These are phyloP conservation scores for Gymnothorax javanicus DNA, from an alignment of 2,797 vertebrate genomes.

Conservation along the genomic window DNA sequence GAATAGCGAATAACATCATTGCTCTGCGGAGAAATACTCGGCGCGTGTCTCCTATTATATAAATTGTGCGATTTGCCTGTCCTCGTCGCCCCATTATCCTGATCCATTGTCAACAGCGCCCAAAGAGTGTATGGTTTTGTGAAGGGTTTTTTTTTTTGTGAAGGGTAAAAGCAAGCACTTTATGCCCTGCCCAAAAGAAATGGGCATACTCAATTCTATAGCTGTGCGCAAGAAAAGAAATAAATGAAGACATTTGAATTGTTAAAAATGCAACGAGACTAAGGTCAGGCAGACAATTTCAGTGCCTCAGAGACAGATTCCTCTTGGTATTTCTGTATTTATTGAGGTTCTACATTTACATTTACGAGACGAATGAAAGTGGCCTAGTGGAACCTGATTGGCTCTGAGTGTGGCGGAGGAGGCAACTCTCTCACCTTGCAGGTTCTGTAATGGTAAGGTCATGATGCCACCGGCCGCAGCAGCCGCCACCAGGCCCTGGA, in stretches of 20 bases:
- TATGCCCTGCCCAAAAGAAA: not conserved
- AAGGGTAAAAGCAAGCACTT: not conserved
- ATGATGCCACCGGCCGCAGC: slow-evolving; percentile 97
- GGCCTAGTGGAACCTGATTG: not conserved
- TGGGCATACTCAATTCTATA: not conserved
- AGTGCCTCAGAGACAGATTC: not conserved
- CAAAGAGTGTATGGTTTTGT: not conserved
- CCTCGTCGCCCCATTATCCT: not conserved
- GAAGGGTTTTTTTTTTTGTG: not conserved
- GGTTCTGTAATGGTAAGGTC: slow-evolving; percentile 98
- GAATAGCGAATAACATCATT: not conserved
- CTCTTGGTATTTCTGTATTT: not conserved
- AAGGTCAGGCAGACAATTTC: not conserved
- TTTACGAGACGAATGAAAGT: not conserved
- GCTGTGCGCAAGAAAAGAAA: not conserved
- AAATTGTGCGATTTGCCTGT: not conserved
- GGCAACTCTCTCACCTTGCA: slow-evolving; percentile 86
- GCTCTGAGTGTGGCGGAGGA: slow-evolving; percentile 5
- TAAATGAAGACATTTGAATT: not conserved
- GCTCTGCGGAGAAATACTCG: not conserved
- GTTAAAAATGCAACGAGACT: not conserved
- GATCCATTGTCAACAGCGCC: not conserved
- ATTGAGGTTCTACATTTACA: slow-evolving; percentile 25
- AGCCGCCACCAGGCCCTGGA: slow-evolving; percentile 97
- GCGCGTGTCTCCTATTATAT: not conserved